phyloP scores from a whole-genome alignment of 2,797 vertebrate genomes.

The Sebastes oblongus region DNA sequence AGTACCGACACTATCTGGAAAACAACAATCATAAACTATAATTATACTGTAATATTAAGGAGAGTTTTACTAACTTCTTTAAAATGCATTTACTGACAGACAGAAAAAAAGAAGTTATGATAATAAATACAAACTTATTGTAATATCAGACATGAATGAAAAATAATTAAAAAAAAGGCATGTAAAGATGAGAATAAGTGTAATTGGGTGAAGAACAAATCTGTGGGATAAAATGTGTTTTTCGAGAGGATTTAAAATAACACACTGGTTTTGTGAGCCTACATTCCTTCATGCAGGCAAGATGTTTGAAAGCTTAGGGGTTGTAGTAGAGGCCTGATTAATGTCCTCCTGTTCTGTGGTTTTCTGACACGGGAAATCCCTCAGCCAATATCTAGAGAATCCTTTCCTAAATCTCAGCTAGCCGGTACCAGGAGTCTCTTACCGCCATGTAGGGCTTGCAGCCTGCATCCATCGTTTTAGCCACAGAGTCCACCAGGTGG shows the following conservation, averaged over 20 bases:
- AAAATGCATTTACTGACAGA: not conserved
- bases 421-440: not conserved
- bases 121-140: not conserved
- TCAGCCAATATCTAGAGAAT: not conserved
- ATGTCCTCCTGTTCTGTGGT: not conserved
- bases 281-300: not conserved
- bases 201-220: not conserved
- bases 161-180: not conserved
- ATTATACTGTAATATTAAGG: not conserved
- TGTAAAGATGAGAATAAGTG: not conserved
- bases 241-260: not conserved
- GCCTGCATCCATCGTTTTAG: constrained; percentile 98
- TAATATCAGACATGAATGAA: not conserved
- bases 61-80: not conserved
- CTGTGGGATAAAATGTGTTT: not conserved
- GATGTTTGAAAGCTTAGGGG: not conserved
- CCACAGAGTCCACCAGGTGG: constrained; percentile 98
- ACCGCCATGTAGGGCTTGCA: constrained; percentile 99
- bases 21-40: not conserved
- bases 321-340: not conserved
- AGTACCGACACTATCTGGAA: not conserved
- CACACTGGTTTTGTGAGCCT: not conserved
- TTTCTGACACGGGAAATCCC: not conserved
- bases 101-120: not conserved
- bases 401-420: not conserved